Evolutionary conservation across 2,888 invertebrate species (phyloP), one percentile per base, ranked within the genome.

Genomic region (Heteromurus nitidus): DNA sequence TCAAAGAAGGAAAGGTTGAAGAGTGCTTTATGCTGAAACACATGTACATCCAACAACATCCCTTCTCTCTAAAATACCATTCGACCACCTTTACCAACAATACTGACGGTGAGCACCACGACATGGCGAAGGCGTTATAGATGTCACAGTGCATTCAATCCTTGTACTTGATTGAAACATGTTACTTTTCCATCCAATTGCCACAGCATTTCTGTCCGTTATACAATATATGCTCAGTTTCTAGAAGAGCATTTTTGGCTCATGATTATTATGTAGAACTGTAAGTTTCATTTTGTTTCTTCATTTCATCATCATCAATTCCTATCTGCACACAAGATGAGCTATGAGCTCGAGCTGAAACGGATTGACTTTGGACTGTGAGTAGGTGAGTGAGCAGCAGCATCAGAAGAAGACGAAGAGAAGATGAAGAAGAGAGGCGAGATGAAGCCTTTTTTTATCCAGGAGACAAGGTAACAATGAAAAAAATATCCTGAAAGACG

Each of bases 391-490:
- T 68, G 24, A 53, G 65, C 64, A 44, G 47, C 26, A 53, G 3
- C 13, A 53, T 9, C 26, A 13, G 24, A 36, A 65, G 65, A 60
- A 18, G 64, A 67, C 62, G 64, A 76, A 55, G 55, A n/a, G 55
- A 65, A 73, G 72, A 47, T 3, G n/a, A 16, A 47, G 26, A 31
- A n/a, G n/a, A 16, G 70, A 70, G 69, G 64, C 77, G 83, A 86
- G 86, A 85, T 85, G 86, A 86, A 87, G 85, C 83, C 82, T 87
- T 86, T 86, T 83, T 86, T 86, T 87, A 85, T 84, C 84, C 80
- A 79, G 80, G 83, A 86, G 87, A 87, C 85, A 86, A 86, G 87
- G 87, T 85, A 85, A 87, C 86, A 87, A 87, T 86, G 85, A 86
- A 87, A 86, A 87, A 87, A 72, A 80, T 80, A 86, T 86, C 83